Evolutionary conservation across 1,140 invertebrate species (phyloP).

Genomic region (Parasteatoda tepidariorum): DNA sequence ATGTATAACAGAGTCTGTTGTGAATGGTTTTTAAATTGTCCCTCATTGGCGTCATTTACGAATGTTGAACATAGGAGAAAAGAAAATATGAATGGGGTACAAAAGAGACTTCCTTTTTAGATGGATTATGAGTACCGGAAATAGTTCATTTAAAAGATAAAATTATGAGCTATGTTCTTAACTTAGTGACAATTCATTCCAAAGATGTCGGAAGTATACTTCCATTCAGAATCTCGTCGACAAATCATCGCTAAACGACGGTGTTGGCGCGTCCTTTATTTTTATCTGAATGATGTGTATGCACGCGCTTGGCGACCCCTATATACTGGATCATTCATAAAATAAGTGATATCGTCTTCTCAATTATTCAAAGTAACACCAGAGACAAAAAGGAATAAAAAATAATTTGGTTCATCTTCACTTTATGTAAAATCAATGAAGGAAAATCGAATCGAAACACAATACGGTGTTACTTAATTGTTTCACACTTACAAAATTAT

Average conservation of each 20-base stretch:
- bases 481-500: too few relatives aligned
- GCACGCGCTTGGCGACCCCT: neutral
- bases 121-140: neutral
- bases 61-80: too few relatives aligned
- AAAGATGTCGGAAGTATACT: neutral
- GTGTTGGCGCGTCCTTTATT: neutral
- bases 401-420: too few relatives aligned
- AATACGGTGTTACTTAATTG: too few relatives aligned
- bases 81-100: neutral
- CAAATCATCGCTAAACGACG: constrained; percentile 13
- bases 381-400: too few relatives aligned
- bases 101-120: neutral
- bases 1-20: too few relatives aligned
- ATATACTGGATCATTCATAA: neutral
- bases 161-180: neutral
- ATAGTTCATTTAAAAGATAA: neutral
- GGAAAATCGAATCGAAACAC: too few relatives aligned
- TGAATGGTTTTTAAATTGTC: too few relatives aligned
- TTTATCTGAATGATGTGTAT: neutral
- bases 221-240: neutral
- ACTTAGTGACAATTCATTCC: neutral
- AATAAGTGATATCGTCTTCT: neutral
- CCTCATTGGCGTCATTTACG: too few relatives aligned
- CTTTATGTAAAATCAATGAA: too few relatives aligned
- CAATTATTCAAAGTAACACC: neutral